These are phyloP conservation scores for Butastur rufipennis DNA, from an alignment of 2,113 vertebrate genomes.

Conservation along the genomic window DNA sequence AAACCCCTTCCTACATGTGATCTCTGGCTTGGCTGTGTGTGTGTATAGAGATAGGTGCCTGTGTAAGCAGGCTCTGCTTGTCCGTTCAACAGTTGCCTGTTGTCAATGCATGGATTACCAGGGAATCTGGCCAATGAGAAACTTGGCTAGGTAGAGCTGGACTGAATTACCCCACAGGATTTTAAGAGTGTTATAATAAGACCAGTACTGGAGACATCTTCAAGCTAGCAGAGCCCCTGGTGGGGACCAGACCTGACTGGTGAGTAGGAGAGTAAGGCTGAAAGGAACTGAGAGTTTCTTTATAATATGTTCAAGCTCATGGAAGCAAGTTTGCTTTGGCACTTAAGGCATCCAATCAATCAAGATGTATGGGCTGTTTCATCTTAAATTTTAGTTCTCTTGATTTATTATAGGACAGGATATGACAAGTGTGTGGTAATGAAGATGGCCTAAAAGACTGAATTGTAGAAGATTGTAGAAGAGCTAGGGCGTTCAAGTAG, in stretches of 20 bases:
- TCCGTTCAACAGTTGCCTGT: not conserved
- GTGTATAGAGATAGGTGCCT: not conserved
- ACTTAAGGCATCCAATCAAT: not conserved
- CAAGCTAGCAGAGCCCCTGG: not conserved
- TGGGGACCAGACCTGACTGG: not conserved
- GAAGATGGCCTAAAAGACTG: not conserved
- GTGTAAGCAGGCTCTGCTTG: not conserved
- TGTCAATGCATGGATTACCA: not conserved
- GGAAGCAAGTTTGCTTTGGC: not conserved
- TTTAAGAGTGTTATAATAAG: not conserved
- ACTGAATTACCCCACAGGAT: not conserved
- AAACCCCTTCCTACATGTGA: not conserved
- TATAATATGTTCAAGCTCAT: not conserved
- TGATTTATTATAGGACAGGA: not conserved
- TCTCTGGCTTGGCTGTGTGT: not conserved
- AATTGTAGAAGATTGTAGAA: not conserved
- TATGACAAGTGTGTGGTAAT: not conserved
- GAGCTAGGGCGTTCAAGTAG: not conserved
- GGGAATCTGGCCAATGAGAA: not conserved
- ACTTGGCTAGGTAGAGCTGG: not conserved
- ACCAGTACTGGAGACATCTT: not conserved
- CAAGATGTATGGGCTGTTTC: not conserved
- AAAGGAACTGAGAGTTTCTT: not conserved
- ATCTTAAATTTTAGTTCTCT: not conserved
- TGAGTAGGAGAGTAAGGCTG: not conserved